These are phyloP conservation scores for Tinea trinotella DNA, from an alignment of 2,888 invertebrate genomes.

Conservation along the genomic window DNA sequence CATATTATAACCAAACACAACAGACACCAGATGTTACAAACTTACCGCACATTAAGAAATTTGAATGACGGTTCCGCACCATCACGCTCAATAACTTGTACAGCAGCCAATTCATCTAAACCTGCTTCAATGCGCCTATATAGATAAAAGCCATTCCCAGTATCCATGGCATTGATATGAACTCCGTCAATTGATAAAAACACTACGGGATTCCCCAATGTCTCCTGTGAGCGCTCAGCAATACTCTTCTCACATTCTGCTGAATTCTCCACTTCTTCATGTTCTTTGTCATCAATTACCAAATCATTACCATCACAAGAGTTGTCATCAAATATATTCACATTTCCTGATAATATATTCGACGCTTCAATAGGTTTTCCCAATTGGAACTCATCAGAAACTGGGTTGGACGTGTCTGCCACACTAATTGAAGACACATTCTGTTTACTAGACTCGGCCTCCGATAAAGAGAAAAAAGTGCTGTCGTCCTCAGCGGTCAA, in stretches of 20 bases:
- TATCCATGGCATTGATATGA: slow-evolving; percentile 63
- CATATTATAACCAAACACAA: no score
- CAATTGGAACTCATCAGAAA: slow-evolving; percentile 51
- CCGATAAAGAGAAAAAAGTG: slow-evolving; percentile 60
- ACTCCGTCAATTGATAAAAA: slow-evolving; percentile 62
- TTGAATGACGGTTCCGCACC: slow-evolving; percentile 54
- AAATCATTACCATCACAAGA: slow-evolving; percentile 64
- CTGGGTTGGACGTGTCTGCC: slow-evolving; percentile 31
- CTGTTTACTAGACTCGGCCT: slow-evolving; percentile 53
- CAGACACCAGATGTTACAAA: no score
- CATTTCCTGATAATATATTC: slow-evolving; percentile 62
- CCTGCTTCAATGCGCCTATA: slow-evolving; percentile 51
- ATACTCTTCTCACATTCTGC: slow-evolving; percentile 24
- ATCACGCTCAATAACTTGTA: slow-evolving; percentile 55
- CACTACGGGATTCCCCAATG: slow-evolving; percentile 37
- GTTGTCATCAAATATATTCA: slow-evolving; percentile 66
- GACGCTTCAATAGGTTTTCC: slow-evolving; percentile 63
- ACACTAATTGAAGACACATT: slow-evolving; percentile 37
- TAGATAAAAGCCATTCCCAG: slow-evolving; percentile 62
- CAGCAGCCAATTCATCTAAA: slow-evolving; percentile 53
- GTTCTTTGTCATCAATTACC: slow-evolving; percentile 57
- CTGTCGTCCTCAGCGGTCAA: slow-evolving; percentile 58
- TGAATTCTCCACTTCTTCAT: background rate
- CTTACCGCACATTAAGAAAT: slow-evolving; percentile 67
- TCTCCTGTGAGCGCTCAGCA: slow-evolving; percentile 7